Conservation (phyloP, 2,797 vertebrate genomes). For the Danio aesculapii region DNA sequence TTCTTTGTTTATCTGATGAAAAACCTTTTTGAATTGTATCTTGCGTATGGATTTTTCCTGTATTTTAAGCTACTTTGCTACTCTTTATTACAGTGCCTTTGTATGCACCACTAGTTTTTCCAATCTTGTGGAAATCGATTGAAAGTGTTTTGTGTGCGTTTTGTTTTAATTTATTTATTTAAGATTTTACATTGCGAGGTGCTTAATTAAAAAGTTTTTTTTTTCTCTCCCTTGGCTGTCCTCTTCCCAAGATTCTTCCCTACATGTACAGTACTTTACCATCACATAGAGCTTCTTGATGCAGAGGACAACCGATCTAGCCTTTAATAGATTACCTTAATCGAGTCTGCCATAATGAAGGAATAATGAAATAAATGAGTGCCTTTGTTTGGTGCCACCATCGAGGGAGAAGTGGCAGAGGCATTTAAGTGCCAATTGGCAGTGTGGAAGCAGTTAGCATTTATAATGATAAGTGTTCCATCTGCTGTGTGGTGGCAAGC, state of each 20-base stretch:
- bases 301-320: conserved; percentile 45
- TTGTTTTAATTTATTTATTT: conserved; percentile 59
- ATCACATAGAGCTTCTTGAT: not conserved
- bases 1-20: not conserved
- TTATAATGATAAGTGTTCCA: conserved; percentile 81
- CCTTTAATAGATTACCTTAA: conserved; percentile 67
- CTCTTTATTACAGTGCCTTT: conserved; percentile 61
- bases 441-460: conserved; percentile 72
- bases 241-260: conserved; percentile 53
- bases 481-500: conserved; percentile 74
- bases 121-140: conserved; percentile 75
- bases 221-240: conserved; percentile 65
- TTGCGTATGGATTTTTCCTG: conserved; percentile 51
- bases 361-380: conserved; percentile 68
- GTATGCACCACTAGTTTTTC: conserved; percentile 72
- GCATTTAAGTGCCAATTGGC: conserved; percentile 72
- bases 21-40: conserved; percentile 34
- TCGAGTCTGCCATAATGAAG: conserved; percentile 64
- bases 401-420: conserved; percentile 60
- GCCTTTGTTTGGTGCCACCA: conserved; percentile 67
- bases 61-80: conserved; percentile 69
- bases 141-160: conserved; percentile 36
- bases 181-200: conserved; percentile 75
- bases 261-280: conserved; percentile 17
- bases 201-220: conserved; percentile 73